These are phyloP conservation scores for Mythimna pallens DNA, from an alignment of 2,888 invertebrate species.

Conservation along the genomic window DNA sequence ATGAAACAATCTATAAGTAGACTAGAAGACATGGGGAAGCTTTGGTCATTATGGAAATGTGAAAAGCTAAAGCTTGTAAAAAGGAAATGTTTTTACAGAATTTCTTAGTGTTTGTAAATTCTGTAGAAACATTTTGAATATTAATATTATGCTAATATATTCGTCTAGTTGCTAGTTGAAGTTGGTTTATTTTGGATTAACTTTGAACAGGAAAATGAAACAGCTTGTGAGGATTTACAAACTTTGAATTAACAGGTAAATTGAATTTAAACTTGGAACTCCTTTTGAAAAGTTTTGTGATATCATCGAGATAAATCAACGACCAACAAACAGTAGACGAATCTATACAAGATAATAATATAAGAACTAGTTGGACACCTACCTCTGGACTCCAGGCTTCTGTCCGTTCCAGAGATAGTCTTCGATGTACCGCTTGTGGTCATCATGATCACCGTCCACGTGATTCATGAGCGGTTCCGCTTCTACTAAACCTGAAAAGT, in stretches of 20 bases:
- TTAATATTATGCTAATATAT: conserved; percentile 44
- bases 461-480: conserved; percentile 94
- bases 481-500: conserved; percentile 91
- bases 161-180: conserved; percentile 22
- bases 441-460: conserved; percentile 90
- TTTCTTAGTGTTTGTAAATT: conserved; percentile 20
- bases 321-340: conserved; percentile 12
- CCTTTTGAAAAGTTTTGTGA: background rate
- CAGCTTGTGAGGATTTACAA: conserved; percentile 9
- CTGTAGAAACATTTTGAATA: conserved; percentile 61
- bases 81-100: conserved; percentile 70
- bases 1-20: conserved; percentile 85
- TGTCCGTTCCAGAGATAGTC: conserved; percentile 89
- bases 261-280: conserved; percentile 11
- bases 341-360: conserved; percentile 14
- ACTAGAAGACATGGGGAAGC: conserved; percentile 78
- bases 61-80: conserved; percentile 77
- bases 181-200: conserved; percentile 49
- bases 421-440: conserved; percentile 87
- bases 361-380: conserved; percentile 44
- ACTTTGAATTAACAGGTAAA: conserved; percentile 1
- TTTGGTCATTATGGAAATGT: conserved; percentile 73
- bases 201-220: background rate
- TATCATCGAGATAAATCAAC: conserved; percentile 47
- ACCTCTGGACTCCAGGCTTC: conserved; percentile 88